Conservation (phyloP, 2,113 vertebrate genomes). For the Spermophilus dauricus region DNA sequence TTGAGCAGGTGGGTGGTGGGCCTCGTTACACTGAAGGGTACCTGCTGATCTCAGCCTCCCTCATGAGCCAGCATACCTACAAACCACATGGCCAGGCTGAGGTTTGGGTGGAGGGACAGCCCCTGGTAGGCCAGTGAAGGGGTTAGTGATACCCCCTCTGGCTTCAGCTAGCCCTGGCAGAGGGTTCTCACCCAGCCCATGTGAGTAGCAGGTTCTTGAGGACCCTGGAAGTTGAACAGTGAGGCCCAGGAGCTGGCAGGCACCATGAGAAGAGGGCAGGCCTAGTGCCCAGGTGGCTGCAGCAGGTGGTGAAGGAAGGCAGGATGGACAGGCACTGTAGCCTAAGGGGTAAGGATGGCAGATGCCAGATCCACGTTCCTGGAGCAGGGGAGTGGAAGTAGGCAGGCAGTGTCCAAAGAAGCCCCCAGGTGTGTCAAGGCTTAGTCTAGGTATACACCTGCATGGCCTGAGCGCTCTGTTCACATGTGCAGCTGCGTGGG, state of each 20-base stretch:
- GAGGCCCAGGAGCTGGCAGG: not conserved
- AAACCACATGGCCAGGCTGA: not conserved
- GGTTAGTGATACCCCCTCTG: not conserved
- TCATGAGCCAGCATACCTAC: not conserved
- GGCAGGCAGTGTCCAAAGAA: not conserved
- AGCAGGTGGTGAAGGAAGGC: not conserved
- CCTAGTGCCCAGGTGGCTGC: not conserved
- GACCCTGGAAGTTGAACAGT: not conserved
- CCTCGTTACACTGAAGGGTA: rapidly evolving
- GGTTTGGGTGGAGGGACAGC: not conserved
- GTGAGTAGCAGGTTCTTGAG: not conserved
- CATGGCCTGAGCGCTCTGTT: not conserved
- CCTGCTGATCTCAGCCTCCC: not conserved
- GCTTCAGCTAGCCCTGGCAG: not conserved
- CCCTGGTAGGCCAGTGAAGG: not conserved
- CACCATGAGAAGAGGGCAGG: not conserved
- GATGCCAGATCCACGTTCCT: not conserved
- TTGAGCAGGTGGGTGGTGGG: not conserved
- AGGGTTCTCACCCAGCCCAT: not conserved
- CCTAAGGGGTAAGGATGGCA: rapidly evolving
- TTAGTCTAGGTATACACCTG: not conserved
- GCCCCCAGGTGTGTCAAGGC: not conserved
- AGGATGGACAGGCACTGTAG: not conserved
- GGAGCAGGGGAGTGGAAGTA: not conserved
- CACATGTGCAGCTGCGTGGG: rapidly evolving